Conservation (phyloP, 2,797 vertebrate species). For the Pygocentrus nattereri region DNA sequence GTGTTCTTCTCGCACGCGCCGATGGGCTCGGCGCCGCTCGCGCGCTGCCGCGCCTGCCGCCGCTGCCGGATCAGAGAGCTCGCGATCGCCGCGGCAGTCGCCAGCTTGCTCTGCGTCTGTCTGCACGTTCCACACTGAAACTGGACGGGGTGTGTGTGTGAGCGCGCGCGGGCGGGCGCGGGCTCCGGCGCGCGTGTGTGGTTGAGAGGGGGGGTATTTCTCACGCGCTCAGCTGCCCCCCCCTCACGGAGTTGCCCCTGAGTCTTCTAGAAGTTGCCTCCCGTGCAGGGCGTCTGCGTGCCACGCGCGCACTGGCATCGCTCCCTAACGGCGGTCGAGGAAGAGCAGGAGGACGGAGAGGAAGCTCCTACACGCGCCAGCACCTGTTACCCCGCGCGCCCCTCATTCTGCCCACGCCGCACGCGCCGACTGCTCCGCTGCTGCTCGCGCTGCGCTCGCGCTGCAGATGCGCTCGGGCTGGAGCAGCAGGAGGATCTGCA, state of each 20-base stretch:
- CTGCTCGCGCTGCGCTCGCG: background rate
- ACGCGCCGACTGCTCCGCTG: background rate
- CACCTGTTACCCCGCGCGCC: slow-evolving; percentile 58
- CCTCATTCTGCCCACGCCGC: background rate
- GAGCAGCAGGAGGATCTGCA: slow-evolving; percentile 12
- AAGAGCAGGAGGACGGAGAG: background rate
- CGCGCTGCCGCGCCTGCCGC: slow-evolving; percentile 94
- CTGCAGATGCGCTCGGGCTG: background rate
- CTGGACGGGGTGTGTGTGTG: background rate
- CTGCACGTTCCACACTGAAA: slow-evolving; percentile 67
- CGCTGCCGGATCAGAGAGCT: slow-evolving; percentile 99
- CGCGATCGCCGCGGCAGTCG: slow-evolving; percentile 97
- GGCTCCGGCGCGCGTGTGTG: background rate
- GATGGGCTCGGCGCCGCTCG: slow-evolving; percentile 97
- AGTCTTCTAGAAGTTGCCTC: slow-evolving; percentile 70
- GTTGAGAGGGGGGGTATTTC: slow-evolving; percentile 8
- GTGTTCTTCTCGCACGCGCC: slow-evolving; percentile 92
- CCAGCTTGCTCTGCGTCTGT: slow-evolving; percentile 75
- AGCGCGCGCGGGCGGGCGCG: background rate
- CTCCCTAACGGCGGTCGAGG: background rate
- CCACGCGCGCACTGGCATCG: slow-evolving; percentile 54
- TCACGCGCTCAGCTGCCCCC: background rate
- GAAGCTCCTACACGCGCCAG: slow-evolving; percentile 18
- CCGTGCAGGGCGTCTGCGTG: slow-evolving; percentile 53
- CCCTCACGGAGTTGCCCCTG: slow-evolving; percentile 11